These are phyloP conservation scores for Petroica traversi DNA, from an alignment of 2,113 vertebrate genomes.

Conservation along the genomic window DNA sequence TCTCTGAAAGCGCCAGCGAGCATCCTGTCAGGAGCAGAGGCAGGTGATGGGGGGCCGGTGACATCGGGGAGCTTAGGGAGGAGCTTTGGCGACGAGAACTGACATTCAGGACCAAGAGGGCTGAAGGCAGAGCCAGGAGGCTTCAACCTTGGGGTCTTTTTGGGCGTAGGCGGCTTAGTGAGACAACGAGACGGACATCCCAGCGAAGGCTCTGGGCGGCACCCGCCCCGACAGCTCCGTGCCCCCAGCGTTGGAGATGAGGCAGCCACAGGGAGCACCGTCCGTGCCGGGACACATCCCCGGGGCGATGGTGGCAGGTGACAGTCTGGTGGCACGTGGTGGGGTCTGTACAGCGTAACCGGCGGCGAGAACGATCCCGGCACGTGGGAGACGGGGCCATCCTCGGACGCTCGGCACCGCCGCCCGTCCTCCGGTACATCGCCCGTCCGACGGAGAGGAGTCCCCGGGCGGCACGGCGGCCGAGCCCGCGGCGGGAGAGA, in stretches of 20 bases:
- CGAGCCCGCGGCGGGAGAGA: slow-evolving; percentile 79
- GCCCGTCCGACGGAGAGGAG: background rate
- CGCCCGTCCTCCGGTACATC: slow-evolving; percentile 12
- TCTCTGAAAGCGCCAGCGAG: background rate
- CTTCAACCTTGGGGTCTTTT: background rate
- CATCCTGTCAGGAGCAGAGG: background rate
- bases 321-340: slow-evolving; percentile 43
- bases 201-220: background rate
- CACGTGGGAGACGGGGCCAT: slow-evolving; percentile 33
- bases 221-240: background rate
- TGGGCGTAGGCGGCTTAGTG: slow-evolving; percentile 14
- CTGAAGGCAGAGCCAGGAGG: background rate
- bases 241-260: accelerated
- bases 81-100: slow-evolving; percentile 31
- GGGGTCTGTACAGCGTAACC: slow-evolving; percentile 62
- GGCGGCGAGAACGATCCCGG: slow-evolving; percentile 25
- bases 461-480: slow-evolving; percentile 67
- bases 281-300: background rate
- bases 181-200: background rate
- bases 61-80: background rate
- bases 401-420: slow-evolving; percentile 8
- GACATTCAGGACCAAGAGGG: slow-evolving; percentile 9
- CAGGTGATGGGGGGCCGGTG: background rate
- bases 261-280: background rate
- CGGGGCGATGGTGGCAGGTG: background rate